These are phyloP conservation scores for Reticulitermes speratus DNA, from an alignment of 1,140 invertebrate genomes.

Conservation along the genomic window DNA sequence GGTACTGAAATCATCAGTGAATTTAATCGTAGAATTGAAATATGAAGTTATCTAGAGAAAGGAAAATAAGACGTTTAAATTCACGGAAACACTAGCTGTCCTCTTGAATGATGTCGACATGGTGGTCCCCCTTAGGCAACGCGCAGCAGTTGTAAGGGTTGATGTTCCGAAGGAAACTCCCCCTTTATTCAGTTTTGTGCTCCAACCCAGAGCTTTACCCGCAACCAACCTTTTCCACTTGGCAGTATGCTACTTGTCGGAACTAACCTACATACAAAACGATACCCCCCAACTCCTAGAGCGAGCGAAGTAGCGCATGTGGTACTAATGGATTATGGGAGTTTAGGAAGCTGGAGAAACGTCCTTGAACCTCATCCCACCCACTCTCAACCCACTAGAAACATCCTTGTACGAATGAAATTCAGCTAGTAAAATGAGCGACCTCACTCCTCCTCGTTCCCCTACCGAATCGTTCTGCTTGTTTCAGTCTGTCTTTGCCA, in stretches of 20 bases:
- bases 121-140: not conserved
- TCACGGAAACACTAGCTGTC: not conserved
- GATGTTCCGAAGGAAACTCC: not conserved
- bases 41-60: not conserved
- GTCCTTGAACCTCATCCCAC: not conserved
- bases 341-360: conserved; percentile 5
- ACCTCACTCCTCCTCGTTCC: not conserved
- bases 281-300: not conserved
- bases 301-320: conserved; percentile 7
- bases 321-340: conserved; percentile 28
- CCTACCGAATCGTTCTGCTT: too few relatives aligned
- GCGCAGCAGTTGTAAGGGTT: not conserved
- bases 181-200: not conserved
- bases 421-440: conserved; percentile 23
- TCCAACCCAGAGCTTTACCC: not conserved
- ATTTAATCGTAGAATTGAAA: not conserved
- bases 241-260: not conserved
- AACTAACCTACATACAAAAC: not conserved
- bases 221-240: not conserved
- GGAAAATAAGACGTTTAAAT: not conserved
- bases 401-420: conserved; percentile 16
- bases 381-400: not conserved
- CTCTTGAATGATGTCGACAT: conserved; percentile 1
- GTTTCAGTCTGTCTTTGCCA: too few relatives aligned
- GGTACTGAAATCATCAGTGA: not conserved